phyloP scores from a whole-genome alignment of 2,888 invertebrate genomes.

The Ectropis crepuscularia region DNA sequence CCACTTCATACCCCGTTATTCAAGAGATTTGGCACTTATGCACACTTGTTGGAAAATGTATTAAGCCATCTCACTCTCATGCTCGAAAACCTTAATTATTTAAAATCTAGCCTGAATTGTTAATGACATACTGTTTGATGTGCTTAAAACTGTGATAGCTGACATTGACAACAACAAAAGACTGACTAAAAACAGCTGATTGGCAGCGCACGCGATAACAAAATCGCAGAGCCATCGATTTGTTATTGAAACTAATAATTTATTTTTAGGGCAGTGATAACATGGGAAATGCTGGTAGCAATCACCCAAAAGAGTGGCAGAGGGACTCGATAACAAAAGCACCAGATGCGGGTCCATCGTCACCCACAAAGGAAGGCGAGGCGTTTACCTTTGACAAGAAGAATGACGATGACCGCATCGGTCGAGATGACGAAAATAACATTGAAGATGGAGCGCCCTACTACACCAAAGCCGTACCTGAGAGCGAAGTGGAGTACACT shows the following conservation, averaged over 20 bases:
- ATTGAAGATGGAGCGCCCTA: conserved; percentile 91
- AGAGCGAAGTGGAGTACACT: conserved; percentile 71
- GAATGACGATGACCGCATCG: conserved; percentile 88
- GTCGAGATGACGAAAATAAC: conserved; percentile 78
- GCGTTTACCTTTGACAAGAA: conserved; percentile 95
- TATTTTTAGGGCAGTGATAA: conserved; percentile 20
- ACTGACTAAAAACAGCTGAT: conserved; percentile 21
- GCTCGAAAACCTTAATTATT: background rate
- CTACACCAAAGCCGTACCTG: conserved; percentile 87
- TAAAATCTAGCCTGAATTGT: background rate
- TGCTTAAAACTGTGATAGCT: background rate
- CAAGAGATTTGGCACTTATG: background rate
- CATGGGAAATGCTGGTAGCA: conserved; percentile 93
- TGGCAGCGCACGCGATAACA: conserved; percentile 9
- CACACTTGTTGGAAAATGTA: background rate
- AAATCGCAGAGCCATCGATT: conserved; percentile 14
- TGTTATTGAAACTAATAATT: conserved; percentile 16
- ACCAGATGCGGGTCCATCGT: conserved; percentile 72
- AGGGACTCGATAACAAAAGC: conserved; percentile 85
- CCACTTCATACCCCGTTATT: background rate
- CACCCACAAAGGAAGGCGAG: conserved; percentile 87
- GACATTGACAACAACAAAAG: conserved; percentile 9
- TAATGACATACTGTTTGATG: background rate
- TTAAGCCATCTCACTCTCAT: conserved; percentile 3
- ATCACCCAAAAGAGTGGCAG: conserved; percentile 90